Evolutionary conservation across 1,140 invertebrate genomes (phyloP), one percentile per base, ranked within the genome.

Genomic region (Leptinotarsa lineolata): DNA sequence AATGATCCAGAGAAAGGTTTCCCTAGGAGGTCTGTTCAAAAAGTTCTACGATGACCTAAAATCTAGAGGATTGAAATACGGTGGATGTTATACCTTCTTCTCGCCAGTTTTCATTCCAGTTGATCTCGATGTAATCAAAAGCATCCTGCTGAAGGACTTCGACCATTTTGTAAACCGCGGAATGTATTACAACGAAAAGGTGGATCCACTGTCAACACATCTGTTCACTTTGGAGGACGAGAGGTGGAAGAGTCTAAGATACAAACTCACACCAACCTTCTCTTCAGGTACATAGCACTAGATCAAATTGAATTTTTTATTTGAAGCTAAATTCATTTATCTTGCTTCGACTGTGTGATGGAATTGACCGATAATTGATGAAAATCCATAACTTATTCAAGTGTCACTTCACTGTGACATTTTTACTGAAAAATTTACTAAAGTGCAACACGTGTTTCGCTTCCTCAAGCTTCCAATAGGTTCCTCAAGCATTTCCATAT

Each of bases 121-220:
- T 11, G 88, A 89, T 81, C 85, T 84, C 2, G 84, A 86, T 74
- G 77, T 90, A 11, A 84, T 89, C 4, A 85, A 85, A 72, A 46
- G 78, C 0, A 81, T 89, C 13, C 30, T 88, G 0, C 81, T 85
- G 0, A 88, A 86, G 65, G 86, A 89, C 74, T 88, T 88, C 48
- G 46, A 78, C 2, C 80, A 82, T 77, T 89, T 89, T 77, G 80
- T 82, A 20, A 84, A 86, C 76, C 80, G 86, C 65, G 85, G 85
- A 4, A 11, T 85, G 15, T 81, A 83, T 13, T 74, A 80, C 4
- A 83, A 85, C 54, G 84, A 83, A 46, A 81, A 86, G 70, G 77
- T 77, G 0, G 87, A 89, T 72, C 79, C 84, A 2, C 48, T 90
- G 1, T 80, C 83, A 2, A 82, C 83, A 3, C 84, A 88, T 63